A percentile compares a stretch with the other conserved stretches of the same genome.
These are phyloP conservation scores for Nymphalis polychloros DNA, from an alignment of 2,888 invertebrate genomes.

Conservation along the genomic window DNA sequence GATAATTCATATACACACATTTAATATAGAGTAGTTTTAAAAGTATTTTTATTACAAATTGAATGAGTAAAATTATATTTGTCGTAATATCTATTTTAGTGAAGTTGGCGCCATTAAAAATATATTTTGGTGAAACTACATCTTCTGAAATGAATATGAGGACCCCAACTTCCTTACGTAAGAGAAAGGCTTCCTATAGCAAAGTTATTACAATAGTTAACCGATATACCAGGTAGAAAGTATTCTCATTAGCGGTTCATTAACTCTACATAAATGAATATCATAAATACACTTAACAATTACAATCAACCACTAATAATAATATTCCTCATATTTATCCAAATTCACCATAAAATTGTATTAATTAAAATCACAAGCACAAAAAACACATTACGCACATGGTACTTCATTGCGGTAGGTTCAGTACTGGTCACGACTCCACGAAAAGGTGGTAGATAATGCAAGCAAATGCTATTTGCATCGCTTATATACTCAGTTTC, in stretches of 20 bases:
- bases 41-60: too few relatives aligned
- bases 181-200: slow-evolving; percentile 62
- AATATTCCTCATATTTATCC: slow-evolving; percentile 8
- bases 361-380: slow-evolving; percentile 45
- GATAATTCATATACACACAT: neutral
- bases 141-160: slow-evolving; percentile 41
- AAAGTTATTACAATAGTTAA: slow-evolving; percentile 38
- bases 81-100: too few relatives aligned
- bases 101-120: neutral
- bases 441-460: slow-evolving; percentile 74
- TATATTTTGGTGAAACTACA: neutral
- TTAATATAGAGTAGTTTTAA: neutral
- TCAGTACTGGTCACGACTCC: slow-evolving; percentile 60
- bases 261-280: slow-evolving; percentile 41
- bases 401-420: slow-evolving; percentile 68
- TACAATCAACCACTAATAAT: slow-evolving; percentile 10
- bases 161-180: slow-evolving; percentile 58
- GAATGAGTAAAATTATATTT: too few relatives aligned
- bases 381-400: slow-evolving; percentile 66
- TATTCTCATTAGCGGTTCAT: slow-evolving; percentile 49
- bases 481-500: slow-evolving; percentile 80
- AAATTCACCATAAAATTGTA: slow-evolving; percentile 35
- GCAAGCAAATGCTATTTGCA: slow-evolving; percentile 75
- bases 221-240: slow-evolving; percentile 54
- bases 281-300: slow-evolving; percentile 5